Conservation (phyloP, 2,797 vertebrate genomes). For the Crenuchus spilurus region DNA sequence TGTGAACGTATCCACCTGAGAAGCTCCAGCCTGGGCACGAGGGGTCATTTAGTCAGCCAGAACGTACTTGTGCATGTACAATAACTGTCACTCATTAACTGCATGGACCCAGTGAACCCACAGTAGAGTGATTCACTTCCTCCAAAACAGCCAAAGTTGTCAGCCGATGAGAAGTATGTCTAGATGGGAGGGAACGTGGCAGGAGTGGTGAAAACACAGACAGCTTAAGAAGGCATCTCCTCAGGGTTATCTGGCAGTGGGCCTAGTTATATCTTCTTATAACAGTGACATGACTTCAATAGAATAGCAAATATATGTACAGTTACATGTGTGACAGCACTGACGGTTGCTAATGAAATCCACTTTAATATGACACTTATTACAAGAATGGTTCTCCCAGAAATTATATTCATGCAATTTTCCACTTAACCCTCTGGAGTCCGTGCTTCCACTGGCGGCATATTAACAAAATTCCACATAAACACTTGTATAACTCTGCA, state of each 20-base stretch:
- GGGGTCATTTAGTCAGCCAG: constrained; percentile 26
- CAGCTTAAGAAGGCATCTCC: constrained; percentile 14
- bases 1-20: background rate
- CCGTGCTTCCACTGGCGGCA: too few species aligned
- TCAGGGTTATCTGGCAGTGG: background rate
- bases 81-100: constrained; percentile 54
- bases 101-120: constrained; percentile 53
- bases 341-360: too few species aligned
- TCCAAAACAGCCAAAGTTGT: constrained; percentile 2
- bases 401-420: too few species aligned
- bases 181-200: constrained; percentile 1
- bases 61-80: constrained; percentile 29
- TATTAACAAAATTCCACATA: too few species aligned
- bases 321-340: too few species aligned
- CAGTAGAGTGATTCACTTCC: constrained; percentile 23
- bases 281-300: too few species aligned
- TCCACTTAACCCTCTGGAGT: too few species aligned
- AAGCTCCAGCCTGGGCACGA: constrained; percentile 11
- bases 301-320: too few species aligned
- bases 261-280: too few species aligned
- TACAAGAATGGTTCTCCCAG: too few species aligned
- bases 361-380: too few species aligned
- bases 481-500: too few species aligned
- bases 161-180: background rate
- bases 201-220: constrained; percentile 33